A percentile compares a stretch with the other conserved stretches of the same genome.
phyloP scores from a whole-genome alignment of 2,113 vertebrate species.

The Pyxicephalus adspersus region DNA sequence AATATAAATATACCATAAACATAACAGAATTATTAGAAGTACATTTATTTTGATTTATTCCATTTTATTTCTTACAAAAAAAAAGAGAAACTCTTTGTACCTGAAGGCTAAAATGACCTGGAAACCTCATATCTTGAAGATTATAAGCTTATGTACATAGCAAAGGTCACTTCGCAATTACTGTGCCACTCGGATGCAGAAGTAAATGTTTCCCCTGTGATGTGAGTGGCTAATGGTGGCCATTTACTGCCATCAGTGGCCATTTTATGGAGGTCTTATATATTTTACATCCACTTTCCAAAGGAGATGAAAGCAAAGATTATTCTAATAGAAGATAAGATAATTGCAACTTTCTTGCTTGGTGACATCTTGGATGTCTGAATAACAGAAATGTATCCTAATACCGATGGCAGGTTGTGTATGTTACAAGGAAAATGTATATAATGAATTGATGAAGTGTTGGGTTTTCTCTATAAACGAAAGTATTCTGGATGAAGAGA shows the following conservation, averaged over 20 bases:
- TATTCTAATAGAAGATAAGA: slow-evolving; percentile 18
- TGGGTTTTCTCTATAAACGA: no score
- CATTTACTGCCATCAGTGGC: slow-evolving; percentile 34
- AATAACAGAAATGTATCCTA: background rate
- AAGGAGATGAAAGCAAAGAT: slow-evolving; percentile 19
- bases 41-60: no score
- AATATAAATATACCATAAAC: no score
- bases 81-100: background rate
- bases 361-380: background rate
- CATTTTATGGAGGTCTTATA: background rate
- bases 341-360: background rate
- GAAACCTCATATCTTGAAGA: background rate
- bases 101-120: background rate
- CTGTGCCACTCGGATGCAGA: background rate
- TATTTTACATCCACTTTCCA: background rate
- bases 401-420: background rate
- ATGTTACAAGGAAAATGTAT: no score
- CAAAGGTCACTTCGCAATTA: background rate
- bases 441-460: no score
- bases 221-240: background rate
- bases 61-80: background rate
- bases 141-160: background rate
- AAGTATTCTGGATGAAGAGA: no score
- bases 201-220: background rate
- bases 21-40: background rate